phyloP scores from a whole-genome alignment of 2,888 invertebrate species.

The Taphrorychus bicolor region DNA sequence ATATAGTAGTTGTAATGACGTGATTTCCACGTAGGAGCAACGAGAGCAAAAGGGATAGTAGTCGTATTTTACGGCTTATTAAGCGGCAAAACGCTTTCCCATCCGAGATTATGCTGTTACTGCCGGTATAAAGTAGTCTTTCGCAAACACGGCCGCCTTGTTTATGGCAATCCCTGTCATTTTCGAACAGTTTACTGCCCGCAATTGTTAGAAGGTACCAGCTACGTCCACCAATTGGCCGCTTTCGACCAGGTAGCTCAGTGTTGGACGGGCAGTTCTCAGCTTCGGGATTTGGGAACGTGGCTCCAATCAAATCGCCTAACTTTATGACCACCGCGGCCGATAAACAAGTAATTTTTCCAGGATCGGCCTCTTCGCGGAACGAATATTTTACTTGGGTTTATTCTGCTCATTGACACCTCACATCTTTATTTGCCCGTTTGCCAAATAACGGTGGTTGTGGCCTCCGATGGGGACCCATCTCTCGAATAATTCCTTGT shows the following conservation, averaged over 20 bases:
- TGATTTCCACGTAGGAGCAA: not conserved
- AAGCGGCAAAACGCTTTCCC: constrained; percentile 26
- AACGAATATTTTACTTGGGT: constrained; percentile 37
- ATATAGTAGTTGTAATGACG: not conserved
- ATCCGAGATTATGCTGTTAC: constrained; percentile 36
- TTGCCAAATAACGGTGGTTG: constrained; percentile 28
- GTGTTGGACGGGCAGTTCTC: no score
- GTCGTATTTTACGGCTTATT: constrained; percentile 27
- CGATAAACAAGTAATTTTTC: constrained; percentile 40
- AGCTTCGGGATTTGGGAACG: constrained; percentile 11
- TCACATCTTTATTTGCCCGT: constrained; percentile 37
- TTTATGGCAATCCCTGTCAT: constrained; percentile 36
- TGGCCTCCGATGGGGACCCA: not conserved
- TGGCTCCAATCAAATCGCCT: constrained; percentile 21
- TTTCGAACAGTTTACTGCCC: constrained; percentile 34
- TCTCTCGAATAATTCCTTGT: constrained; percentile 1
- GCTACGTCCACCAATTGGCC: constrained; percentile 15
- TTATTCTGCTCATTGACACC: constrained; percentile 41
- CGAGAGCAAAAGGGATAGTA: not conserved
- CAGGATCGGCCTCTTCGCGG: constrained; percentile 20
- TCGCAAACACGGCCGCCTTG: constrained; percentile 38
- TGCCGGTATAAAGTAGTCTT: constrained; percentile 39
- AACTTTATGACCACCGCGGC: constrained; percentile 22
- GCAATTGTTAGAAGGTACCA: constrained; percentile 14
- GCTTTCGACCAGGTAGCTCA: no score